Base-by-base conservation (phyloP, 1,140 invertebrate genomes). In the Bacillus rossius region DNA sequence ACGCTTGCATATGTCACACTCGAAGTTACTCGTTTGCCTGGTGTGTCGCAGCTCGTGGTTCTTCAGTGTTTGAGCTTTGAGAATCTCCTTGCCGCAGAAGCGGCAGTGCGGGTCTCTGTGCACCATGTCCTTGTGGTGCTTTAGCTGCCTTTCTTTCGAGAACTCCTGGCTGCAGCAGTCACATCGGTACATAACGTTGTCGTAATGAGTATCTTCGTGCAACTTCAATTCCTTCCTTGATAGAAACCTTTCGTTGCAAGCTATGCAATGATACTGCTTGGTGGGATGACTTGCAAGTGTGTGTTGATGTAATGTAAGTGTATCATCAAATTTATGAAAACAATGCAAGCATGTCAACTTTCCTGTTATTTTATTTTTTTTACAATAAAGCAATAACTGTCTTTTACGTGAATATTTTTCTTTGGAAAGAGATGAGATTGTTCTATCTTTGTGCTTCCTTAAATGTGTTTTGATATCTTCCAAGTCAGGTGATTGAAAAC, bases 1-100 rank as follows among this genome's bases (percentile, higher is more conserved):
- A 47, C 57, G 54, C 13, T 55, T 42, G 56, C 65, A 66, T 16
- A 57, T 48, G 25, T 54, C 40, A 59, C 65, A 66, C 17, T 63
- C 49, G 53, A 40, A 55, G 41, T 8, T 25, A 23, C 55, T 45
- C 14, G 29, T 22, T 13, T 61, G 45, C 41, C 45, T 55, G n/a
- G 34, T 14, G 22, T 62, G 61, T 38, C 61, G 4, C 17, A 50
- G 17, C 41, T 62, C 61, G 25, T 62, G 61, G 38, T 40, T 47
- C 51, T 41, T 55, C 2, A 62, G 40, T 16, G 51, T 49, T 26
- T 56, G 60, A 13, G 37, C 13, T 26, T 62, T 56, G n/a, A 47
- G 14, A 25, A 62, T 56, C 50, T 60, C 57, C 47, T 62, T 62
- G 8, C 61, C 61, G 48, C 61, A 62, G 25, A 25, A 41, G 16